These are phyloP conservation scores for Cosmorhoe ocellata DNA, from an alignment of 2,888 invertebrate species.

Conservation along the genomic window DNA sequence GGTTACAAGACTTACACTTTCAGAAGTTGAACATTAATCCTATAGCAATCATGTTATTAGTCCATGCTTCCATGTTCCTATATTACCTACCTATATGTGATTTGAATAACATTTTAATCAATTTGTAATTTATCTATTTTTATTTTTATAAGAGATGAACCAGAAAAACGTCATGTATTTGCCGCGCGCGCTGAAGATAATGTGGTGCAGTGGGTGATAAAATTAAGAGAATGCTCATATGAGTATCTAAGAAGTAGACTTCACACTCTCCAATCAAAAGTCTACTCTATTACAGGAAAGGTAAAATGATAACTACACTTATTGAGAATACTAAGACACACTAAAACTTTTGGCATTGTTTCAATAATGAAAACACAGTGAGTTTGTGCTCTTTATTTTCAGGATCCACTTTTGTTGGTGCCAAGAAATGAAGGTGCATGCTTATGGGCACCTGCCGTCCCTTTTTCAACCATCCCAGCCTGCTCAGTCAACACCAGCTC, in stretches of 20 bases:
- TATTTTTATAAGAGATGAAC: conserved; percentile 79
- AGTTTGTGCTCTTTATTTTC: conserved; percentile 25
- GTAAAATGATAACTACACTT: conserved; percentile 46
- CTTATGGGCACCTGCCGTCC: conserved; percentile 72
- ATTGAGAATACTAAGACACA: too few species aligned
- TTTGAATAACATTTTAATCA: too few species aligned
- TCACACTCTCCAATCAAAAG: conserved; percentile 85
- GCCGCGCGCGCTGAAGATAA: conserved; percentile 87
- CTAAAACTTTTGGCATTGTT: too few species aligned
- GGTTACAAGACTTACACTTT: too few species aligned
- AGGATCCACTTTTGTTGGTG: conserved; percentile 83
- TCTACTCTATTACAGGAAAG: conserved; percentile 86
- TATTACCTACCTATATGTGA: too few species aligned
- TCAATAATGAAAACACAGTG: background rate
- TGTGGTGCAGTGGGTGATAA: conserved; percentile 87
- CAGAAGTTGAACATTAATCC: too few species aligned
- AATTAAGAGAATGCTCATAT: conserved; percentile 86
- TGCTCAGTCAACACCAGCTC: conserved; percentile 68
- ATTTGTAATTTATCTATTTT: background rate
- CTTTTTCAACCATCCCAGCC: conserved; percentile 70
- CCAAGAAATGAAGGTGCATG: conserved; percentile 84
- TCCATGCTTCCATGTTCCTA: too few species aligned
- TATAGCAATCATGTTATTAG: too few species aligned
- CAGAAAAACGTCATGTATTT: conserved; percentile 86
- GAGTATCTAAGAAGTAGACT: conserved; percentile 86